These are phyloP conservation scores for Lonchura striata DNA, from an alignment of 2,113 vertebrate genomes.

Conservation along the genomic window DNA sequence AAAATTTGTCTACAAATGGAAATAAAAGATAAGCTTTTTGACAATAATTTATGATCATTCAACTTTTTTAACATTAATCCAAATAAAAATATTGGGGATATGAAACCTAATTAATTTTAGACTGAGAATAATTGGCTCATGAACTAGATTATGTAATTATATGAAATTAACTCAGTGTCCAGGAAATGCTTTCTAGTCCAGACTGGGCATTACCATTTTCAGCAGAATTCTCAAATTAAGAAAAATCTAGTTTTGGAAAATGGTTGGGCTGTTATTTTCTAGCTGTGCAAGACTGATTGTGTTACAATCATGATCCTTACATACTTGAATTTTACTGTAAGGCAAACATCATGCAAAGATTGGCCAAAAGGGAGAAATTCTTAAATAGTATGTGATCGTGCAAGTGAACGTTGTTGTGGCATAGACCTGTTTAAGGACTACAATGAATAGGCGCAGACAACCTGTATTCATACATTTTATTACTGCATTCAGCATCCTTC, in stretches of 20 bases:
- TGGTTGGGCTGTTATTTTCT: too few species aligned
- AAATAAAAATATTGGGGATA: neutral
- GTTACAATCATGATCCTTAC: neutral
- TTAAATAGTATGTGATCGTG: neutral
- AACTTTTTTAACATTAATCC: neutral
- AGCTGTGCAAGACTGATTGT: neutral
- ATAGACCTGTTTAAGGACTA: neutral
- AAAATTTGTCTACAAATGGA: neutral
- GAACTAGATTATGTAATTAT: neutral
- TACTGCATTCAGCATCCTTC: neutral
- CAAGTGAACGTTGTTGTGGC: neutral
- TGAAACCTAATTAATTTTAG: neutral
- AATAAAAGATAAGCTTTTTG: neutral
- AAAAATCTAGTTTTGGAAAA: neutral
- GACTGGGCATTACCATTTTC: neutral
- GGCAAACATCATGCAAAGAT: neutral
- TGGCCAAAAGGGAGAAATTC: neutral
- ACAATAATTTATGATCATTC: neutral
- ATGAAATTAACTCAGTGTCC: neutral
- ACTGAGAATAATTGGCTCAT: neutral
- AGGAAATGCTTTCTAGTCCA: neutral
- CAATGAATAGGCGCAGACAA: neutral
- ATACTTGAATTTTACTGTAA: neutral
- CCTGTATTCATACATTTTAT: neutral
- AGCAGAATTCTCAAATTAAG: neutral